Percentiles rank a stretch among this genome's conserved stretches.
phyloP scores from a whole-genome alignment of 2,113 vertebrate species.

The Mohoua ochrocephala region DNA sequence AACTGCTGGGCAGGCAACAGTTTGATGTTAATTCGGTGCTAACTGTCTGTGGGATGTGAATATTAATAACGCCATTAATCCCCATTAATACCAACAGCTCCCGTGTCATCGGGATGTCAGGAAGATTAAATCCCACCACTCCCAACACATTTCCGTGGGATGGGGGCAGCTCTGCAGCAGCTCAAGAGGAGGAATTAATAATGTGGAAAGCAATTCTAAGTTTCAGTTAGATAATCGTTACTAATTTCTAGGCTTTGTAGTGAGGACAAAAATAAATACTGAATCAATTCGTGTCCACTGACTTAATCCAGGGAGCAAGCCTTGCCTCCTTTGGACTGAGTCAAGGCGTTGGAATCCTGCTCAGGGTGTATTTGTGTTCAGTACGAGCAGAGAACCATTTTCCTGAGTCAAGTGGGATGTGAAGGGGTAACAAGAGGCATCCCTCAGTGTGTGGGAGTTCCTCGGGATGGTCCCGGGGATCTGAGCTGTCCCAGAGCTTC shows the following conservation, averaged over 20 bases:
- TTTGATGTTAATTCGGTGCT: not conserved
- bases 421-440: not conserved
- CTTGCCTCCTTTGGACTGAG: not conserved
- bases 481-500: not conserved
- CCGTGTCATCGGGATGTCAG: rapidly evolving
- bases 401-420: not conserved
- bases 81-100: not conserved
- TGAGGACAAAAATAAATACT: not conserved
- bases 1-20: not conserved
- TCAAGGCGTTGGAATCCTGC: rapidly evolving
- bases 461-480: rapidly evolving
- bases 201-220: not conserved
- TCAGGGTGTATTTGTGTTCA: rapidly evolving
- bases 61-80: slow-evolving; percentile 31
- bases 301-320: not conserved
- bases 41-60: not conserved
- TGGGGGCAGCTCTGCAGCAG: not conserved
- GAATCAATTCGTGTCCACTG: not conserved
- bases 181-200: not conserved
- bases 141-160: rapidly evolving
- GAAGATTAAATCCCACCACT: not conserved
- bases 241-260: not conserved
- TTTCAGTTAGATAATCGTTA: not conserved
- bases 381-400: rapidly evolving
- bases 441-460: rapidly evolving